These are phyloP conservation scores for Sinopyrophorus schimmeli DNA, from an alignment of 2,888 invertebrate species.

Conservation along the genomic window DNA sequence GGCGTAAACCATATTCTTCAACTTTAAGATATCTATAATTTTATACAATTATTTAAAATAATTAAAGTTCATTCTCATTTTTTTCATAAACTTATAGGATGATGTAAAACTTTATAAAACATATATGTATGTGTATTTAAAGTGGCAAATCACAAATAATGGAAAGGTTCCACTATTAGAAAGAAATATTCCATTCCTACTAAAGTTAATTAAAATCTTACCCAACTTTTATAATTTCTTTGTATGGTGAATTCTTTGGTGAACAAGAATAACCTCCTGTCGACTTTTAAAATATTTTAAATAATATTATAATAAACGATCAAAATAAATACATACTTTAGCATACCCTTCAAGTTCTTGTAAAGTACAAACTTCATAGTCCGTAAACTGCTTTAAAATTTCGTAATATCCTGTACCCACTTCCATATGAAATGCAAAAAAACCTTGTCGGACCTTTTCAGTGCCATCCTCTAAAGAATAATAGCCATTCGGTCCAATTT, in stretches of 20 bases:
- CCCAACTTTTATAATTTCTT: constrained; percentile 5
- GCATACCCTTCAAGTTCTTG: constrained; percentile 11
- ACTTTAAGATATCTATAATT: constrained; percentile 2
- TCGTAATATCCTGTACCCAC: constrained; percentile 2
- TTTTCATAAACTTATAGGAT: no score
- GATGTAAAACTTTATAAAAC: no score
- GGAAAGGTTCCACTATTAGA: no score
- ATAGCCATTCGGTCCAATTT: constrained; percentile 1
- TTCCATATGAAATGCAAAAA: constrained; percentile 8
- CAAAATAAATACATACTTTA: background rate
- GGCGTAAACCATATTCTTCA: constrained; percentile 5
- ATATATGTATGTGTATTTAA: no score
- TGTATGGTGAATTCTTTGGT: constrained; percentile 10
- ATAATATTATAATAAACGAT: no score
- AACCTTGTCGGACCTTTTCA: constrained; percentile 3
- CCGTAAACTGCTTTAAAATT: background rate
- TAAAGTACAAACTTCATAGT: constrained; percentile 9
- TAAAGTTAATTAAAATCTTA: no score
- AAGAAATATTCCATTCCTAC: no score
- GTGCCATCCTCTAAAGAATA: constrained; percentile 6
- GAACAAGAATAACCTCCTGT: constrained; percentile 1
- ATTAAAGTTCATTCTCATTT: no score
- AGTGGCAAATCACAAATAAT: no score
- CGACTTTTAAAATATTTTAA: no score
- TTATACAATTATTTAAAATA: no score